phyloP scores from a whole-genome alignment of 2,113 vertebrate genomes.

The Gobius niger region DNA sequence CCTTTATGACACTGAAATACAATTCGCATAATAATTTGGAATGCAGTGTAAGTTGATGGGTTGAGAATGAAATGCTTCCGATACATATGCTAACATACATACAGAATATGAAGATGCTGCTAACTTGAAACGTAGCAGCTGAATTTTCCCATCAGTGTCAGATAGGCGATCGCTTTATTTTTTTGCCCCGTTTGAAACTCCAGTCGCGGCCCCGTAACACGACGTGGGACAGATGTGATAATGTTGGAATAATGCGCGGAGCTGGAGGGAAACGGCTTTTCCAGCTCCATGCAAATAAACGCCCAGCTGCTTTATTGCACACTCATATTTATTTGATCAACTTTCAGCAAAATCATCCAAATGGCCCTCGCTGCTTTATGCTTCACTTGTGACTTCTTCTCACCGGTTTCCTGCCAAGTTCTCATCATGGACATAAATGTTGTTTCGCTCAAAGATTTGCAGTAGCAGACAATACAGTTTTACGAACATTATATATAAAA shows the following conservation, averaged over 20 bases:
- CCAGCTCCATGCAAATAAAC: conserved; percentile 2
- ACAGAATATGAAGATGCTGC: no score
- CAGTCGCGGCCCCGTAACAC: not conserved
- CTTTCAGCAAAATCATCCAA: not conserved
- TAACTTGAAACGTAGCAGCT: no score
- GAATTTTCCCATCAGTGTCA: not conserved
- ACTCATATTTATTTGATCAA: conserved; percentile 8
- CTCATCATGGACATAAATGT: not conserved
- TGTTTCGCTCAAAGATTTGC: not conserved
- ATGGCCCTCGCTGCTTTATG: not conserved
- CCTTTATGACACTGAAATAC: no score
- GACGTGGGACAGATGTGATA: not conserved
- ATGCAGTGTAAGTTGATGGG: no score
- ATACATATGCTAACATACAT: no score
- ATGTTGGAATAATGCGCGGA: not conserved
- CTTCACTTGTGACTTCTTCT: conserved; percentile 3
- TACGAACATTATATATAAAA: not conserved
- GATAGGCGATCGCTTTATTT: not conserved
- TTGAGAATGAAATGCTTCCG: no score
- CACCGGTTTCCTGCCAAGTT: conserved; percentile 2
- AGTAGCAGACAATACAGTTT: not conserved
- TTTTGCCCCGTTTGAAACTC: not conserved
- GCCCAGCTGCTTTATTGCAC: conserved; percentile 8
- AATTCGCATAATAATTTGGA: no score
- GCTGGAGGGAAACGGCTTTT: not conserved